phyloP scores from a whole-genome alignment of 2,113 vertebrate genomes.

The Tenebrosternarchus preto region DNA sequence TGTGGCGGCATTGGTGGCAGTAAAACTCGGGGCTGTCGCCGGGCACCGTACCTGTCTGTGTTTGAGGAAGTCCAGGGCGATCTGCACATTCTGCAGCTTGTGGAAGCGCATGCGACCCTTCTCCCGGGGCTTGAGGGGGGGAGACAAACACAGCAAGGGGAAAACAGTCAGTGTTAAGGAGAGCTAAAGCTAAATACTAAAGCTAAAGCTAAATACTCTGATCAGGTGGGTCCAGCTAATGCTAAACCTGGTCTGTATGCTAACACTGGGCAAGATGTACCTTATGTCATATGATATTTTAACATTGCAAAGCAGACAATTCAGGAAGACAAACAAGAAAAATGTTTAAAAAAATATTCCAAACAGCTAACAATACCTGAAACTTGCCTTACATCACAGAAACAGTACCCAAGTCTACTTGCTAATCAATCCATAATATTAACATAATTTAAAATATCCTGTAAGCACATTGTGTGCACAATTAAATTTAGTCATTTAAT shows the following conservation, averaged over 20 bases:
- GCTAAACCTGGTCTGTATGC: not conserved
- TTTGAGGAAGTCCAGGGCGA: constrained; percentile 93
- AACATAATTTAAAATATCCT: not conserved
- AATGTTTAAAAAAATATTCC: not conserved
- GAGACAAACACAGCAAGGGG: constrained; percentile 2
- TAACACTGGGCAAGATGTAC: not conserved
- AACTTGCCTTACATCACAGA: not conserved
- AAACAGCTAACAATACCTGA: not conserved
- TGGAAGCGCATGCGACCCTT: constrained; percentile 97
- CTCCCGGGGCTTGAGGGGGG: constrained; percentile 83
- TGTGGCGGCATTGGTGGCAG: no score
- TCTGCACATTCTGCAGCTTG: constrained; percentile 97
- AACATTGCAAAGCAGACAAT: not conserved
- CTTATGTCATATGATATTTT: not conserved
- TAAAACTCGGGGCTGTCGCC: not conserved
- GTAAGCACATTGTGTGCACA: not conserved
- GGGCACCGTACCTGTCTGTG: constrained; percentile 84
- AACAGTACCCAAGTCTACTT: not conserved
- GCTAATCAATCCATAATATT: not conserved
- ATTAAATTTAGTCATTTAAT: not conserved
- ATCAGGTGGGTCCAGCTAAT: not conserved
- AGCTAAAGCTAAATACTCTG: not conserved
- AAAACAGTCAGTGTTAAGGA: not conserved
- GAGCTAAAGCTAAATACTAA: not conserved
- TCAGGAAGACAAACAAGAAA: not conserved